phyloP scores from a whole-genome alignment of 2,888 invertebrate species.

The Trissolcus japonicus region DNA sequence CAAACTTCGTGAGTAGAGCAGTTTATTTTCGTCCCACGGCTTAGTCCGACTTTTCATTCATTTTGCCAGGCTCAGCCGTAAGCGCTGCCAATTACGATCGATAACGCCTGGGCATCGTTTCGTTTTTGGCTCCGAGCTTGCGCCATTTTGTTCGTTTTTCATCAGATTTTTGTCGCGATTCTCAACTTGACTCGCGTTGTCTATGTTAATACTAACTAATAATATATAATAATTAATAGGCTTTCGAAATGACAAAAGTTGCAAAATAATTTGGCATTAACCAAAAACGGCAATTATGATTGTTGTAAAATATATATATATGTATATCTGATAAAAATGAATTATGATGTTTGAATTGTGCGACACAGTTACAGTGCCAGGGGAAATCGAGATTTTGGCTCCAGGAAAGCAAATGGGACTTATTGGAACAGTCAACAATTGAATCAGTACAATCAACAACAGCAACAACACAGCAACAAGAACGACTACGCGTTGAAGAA shows the following conservation, averaged over 20 bases:
- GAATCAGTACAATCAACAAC: constrained; percentile 56
- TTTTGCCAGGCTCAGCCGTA: background rate
- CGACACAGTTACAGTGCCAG: constrained; percentile 69
- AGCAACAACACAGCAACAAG: constrained; percentile 16
- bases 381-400: constrained; percentile 71
- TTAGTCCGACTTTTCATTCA: background rate
- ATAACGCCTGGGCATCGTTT: constrained; percentile 38
- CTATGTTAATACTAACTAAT: background rate
- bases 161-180: constrained; percentile 16
- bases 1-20: constrained; percentile 70
- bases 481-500: constrained; percentile 59
- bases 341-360: background rate
- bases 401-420: constrained; percentile 70
- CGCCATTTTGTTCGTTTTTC: constrained; percentile 49
- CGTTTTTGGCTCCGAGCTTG: constrained; percentile 34
- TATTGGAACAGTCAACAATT: constrained; percentile 73
- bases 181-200: background rate
- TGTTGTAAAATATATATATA: too few relatives aligned
- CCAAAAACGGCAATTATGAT: background rate
- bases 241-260: background rate
- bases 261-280: background rate
- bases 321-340: background rate
- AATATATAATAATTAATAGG: background rate
- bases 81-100: constrained; percentile 31
- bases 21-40: background rate